Conservation (phyloP, 2,888 invertebrate genomes). For the Pyrrhosoma nymphula region DNA sequence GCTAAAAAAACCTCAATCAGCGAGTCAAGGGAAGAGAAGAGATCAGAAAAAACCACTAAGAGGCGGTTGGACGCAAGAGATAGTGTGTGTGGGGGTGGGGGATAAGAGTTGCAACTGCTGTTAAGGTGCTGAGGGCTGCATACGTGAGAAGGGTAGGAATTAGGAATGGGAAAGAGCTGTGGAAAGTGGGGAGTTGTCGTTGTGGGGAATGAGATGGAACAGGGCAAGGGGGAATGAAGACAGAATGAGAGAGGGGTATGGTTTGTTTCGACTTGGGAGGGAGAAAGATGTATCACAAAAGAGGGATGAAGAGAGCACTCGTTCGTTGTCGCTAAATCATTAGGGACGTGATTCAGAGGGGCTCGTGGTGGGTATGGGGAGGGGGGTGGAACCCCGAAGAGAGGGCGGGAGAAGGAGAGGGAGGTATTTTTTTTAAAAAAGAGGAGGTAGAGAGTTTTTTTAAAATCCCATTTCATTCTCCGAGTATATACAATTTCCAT, state of each 20-base stretch:
- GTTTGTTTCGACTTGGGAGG: no score
- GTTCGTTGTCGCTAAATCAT: slow-evolving; percentile 61
- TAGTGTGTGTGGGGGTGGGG: no score
- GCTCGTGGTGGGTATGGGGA: background rate
- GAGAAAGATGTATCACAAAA: background rate
- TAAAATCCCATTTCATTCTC: background rate
- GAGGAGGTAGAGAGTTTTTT: no score
- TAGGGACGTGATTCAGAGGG: slow-evolving; percentile 28
- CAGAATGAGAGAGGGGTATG: background rate
- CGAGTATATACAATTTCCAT: no score
- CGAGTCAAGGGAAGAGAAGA: background rate
- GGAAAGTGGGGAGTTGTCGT: background rate
- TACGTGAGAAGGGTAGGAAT: background rate
- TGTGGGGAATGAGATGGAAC: no score
- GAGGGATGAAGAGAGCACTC: slow-evolving; percentile 41
- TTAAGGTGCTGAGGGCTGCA: no score
- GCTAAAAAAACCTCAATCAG: background rate
- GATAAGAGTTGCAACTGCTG: background rate
- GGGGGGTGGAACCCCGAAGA: background rate
- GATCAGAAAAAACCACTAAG: background rate
- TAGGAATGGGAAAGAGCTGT: background rate
- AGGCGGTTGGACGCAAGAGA: background rate
- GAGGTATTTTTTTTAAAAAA: no score
- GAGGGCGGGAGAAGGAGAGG: background rate
- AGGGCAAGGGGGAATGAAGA: background rate